Evolutionary conservation across 2,797 vertebrate genomes (phyloP).

Genomic region (Acanthurus lineatus): DNA sequence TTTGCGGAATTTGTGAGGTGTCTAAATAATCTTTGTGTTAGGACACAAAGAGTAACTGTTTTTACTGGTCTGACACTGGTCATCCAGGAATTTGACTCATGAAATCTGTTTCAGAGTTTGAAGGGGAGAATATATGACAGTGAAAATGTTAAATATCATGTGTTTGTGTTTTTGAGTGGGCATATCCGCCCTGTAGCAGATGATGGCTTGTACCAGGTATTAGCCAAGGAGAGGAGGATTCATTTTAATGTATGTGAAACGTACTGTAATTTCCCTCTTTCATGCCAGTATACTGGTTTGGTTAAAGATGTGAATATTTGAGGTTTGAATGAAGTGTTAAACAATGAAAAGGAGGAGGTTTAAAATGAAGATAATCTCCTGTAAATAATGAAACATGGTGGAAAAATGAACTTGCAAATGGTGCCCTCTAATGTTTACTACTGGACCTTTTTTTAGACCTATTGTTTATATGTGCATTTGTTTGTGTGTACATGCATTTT

Average conservation of each 20-base stretch:
- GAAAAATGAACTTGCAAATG: constrained; percentile 51
- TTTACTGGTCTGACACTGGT: not conserved
- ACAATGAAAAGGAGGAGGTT: constrained; percentile 11
- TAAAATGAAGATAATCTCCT: constrained; percentile 30
- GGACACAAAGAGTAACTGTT: constrained; percentile 17
- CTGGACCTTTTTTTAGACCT: constrained; percentile 51
- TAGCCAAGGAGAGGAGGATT: constrained; percentile 50
- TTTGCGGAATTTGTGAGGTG: constrained; percentile 10
- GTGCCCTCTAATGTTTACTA: constrained; percentile 74
- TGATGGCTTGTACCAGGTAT: constrained; percentile 69
- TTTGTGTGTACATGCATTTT: constrained; percentile 51
- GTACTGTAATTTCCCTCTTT: constrained; percentile 27
- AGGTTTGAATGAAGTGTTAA: constrained; percentile 18
- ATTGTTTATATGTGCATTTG: constrained; percentile 30
- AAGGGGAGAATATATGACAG: constrained; percentile 24
- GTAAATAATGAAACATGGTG: not conserved
- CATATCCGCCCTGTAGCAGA: constrained; percentile 58
- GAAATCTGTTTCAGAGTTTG: constrained; percentile 1
- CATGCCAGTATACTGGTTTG: constrained; percentile 2
- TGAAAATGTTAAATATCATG: constrained; percentile 49
- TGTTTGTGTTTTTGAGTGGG: constrained; percentile 53
- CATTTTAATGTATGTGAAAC: constrained; percentile 41
- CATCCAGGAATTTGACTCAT: constrained; percentile 21
- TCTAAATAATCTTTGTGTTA: not conserved
- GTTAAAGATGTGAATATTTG: constrained; percentile 34